Base-by-base conservation (phyloP, 2,113 vertebrate genomes). In the Pontoporia blainvillei region DNA sequence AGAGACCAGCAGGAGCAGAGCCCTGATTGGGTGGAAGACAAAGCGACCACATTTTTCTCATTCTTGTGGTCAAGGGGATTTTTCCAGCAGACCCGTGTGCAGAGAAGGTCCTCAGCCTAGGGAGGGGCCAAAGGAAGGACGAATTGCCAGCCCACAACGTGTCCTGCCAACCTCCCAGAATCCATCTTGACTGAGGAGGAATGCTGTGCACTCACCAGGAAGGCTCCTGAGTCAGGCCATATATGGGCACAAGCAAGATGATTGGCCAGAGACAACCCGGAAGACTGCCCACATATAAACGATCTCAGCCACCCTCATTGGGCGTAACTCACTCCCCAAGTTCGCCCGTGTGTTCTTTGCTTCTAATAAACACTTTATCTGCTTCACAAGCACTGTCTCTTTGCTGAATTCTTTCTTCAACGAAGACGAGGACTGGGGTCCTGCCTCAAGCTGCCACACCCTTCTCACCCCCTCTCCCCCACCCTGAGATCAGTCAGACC, bases 201-300 rank as follows among this genome's bases (percentile, higher is more conserved):
- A 34, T 52, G 29, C 44, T 0, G 0, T 34, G 29, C 44, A 76
- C 31, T 17, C 44, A 52, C 44, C 44, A 76, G 44, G 18, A 21
- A 34, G 44, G 44, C 10, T 9, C 46, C 29, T 34, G 44, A 20
- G 17, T 76, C 17, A 0, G 5, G 44, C 73, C 44, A 34, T 9
- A 52, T 52, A 6, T 3, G 1, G 44, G 9, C 73, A 6, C 29
- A 49, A 75, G 73, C 44, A 20, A 49, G 73, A 46, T 0, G 61
- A 49, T 29, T 1, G 8, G 72, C 72, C 29, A 10, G 44, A 49
- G 17, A 11, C 29, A 18, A 11, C 44, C 72, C 5, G 5, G 44
- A 34, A 34, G 72, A 17, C 29, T 9, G 15, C 29, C 8, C 15
- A 31, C 72, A 1, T 0, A 44, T 1, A 0, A 0, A 27, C 0